Base-by-base conservation (phyloP, 2,797 vertebrate genomes). In the Melanotaenia pygmaea region DNA sequence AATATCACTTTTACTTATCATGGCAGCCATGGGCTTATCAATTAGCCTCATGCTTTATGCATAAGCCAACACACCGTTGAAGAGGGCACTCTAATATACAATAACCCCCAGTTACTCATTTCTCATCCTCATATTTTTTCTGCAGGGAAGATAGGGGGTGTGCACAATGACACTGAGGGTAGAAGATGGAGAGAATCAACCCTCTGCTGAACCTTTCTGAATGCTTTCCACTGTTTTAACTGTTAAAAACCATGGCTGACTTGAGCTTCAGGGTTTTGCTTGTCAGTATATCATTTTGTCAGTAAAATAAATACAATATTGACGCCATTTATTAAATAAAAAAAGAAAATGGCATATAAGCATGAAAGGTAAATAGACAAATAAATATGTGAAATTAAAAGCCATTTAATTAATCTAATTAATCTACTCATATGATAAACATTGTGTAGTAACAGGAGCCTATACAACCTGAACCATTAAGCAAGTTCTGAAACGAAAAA, bases 1-100 rank as follows among this genome's bases (percentile, higher is more conserved):
- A 86, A 83, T 79, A 80, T 83, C 81, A 81, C 64, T 80, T 85
- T 77, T 78, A 88, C 74, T 84, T 75, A 74, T 45, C 64, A 64
- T 78, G 79, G 77, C 82, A 85, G 83, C 72, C 68, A 18, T 64
- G 51, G 67, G 71, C 69, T 63, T 75, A 60, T 73, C 67, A 56
- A 53, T 64, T 60, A 73, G 40, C 47, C 28, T 68, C 67, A 37
- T 70, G 51, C 59, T 77, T 45, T 53, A 72, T 35, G 16, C 70
- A 60, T 43, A 32, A 72, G 73, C 66, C 37, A 64, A 71, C 57
- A 37, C 59, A 63, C 16, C 2, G 50, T 50, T 30, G 57, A 69
- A 35, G 37, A 37, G 32, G 20, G 30, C 20, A 57, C 64, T 61
- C 74, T 73, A 20, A 74, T 72, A 77, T 30, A 70, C 10, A 74